Evolutionary conservation across 2,888 invertebrate species (phyloP).

Genomic region (Dicyrtomina minuta): DNA sequence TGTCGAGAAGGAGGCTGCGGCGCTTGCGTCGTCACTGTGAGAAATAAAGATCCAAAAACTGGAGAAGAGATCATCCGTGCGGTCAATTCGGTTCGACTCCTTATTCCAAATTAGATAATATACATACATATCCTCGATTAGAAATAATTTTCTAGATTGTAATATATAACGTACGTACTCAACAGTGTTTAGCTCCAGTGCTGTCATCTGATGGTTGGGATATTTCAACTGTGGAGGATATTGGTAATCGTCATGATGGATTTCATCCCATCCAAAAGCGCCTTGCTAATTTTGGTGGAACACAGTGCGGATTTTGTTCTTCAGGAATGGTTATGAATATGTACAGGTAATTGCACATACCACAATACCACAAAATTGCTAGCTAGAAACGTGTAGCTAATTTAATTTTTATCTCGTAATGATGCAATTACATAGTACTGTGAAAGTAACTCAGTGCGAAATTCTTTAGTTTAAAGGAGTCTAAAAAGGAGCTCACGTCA

Average conservation of each 20-base stretch:
- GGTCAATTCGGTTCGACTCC: conserved; percentile 66
- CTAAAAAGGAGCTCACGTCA: conserved; percentile 59
- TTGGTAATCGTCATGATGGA: conserved; percentile 67
- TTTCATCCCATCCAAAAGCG: conserved; percentile 70
- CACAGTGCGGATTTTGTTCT: conserved; percentile 74
- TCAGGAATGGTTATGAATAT: conserved; percentile 78
- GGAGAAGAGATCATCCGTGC: conserved; percentile 61
- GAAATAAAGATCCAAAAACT: conserved; percentile 37
- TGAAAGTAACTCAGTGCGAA: too few relatives aligned
- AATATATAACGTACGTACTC: too few relatives aligned
- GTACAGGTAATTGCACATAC: conserved; percentile 62
- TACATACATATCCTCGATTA: too few relatives aligned
- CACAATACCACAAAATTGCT: too few relatives aligned
- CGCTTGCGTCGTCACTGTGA: conserved; percentile 59
- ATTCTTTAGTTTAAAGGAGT: not conserved
- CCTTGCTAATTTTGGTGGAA: conserved; percentile 68
- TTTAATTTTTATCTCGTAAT: too few relatives aligned
- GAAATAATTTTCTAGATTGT: too few relatives aligned
- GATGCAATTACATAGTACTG: too few relatives aligned
- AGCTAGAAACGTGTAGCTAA: too few relatives aligned
- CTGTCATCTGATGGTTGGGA: conserved; percentile 66
- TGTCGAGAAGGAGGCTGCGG: conserved; percentile 71
- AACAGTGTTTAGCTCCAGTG: conserved; percentile 24
- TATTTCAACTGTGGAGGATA: conserved; percentile 71
- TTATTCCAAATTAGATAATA: not conserved